A percentile compares a stretch with the other conserved stretches of the same genome.
phyloP scores from a whole-genome alignment of 2,113 vertebrate genomes.

The Marmota flaviventris region DNA sequence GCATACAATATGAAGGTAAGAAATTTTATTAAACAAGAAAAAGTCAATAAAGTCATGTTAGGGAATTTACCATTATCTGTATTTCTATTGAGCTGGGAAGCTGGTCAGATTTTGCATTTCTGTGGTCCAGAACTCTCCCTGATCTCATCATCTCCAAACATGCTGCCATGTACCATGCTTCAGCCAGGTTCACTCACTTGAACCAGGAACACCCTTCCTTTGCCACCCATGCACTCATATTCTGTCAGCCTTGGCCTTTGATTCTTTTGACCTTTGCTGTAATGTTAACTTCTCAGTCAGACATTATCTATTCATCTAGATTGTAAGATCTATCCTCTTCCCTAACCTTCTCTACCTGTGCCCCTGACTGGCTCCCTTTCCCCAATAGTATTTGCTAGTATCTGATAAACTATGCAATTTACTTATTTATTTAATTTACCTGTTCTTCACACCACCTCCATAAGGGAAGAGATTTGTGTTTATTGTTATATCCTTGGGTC shows the following conservation, averaged over 20 bases:
- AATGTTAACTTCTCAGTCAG: neutral
- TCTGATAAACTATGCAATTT: neutral
- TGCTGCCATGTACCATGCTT: fast-evolving
- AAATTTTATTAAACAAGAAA: neutral
- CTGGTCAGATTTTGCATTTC: neutral
- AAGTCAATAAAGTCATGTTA: neutral
- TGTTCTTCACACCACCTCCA: neutral
- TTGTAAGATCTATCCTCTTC: neutral
- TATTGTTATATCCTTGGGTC: neutral
- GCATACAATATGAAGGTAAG: neutral
- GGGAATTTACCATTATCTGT: neutral
- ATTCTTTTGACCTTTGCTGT: neutral
- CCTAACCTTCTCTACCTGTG: neutral
- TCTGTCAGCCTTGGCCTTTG: neutral
- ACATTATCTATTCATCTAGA: neutral
- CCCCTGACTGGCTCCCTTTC: fast-evolving
- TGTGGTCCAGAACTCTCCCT: neutral
- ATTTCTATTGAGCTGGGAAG: neutral
- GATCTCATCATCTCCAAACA: neutral
- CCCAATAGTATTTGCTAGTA: neutral
- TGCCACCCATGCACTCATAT: neutral
- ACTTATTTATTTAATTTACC: neutral
- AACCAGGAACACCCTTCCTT: neutral
- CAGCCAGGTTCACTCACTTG: neutral
- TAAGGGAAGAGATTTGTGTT: neutral